phyloP scores from a whole-genome alignment of 2,797 vertebrate genomes.

The Etheostoma perlongum region DNA sequence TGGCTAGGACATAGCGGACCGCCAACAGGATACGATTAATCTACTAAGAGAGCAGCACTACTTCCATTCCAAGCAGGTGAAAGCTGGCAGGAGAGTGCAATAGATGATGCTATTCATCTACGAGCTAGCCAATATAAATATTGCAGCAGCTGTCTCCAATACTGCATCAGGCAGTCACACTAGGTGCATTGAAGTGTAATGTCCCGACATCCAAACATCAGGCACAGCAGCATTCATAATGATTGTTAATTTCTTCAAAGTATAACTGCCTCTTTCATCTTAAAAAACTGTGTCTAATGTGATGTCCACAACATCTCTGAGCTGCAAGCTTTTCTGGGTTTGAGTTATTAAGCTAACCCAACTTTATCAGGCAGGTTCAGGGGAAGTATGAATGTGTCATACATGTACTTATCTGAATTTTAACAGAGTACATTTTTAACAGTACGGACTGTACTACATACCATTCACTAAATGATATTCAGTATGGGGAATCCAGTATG shows the following conservation, averaged over 20 bases:
- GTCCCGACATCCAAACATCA: background rate
- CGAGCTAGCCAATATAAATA: background rate
- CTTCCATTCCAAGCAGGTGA: background rate
- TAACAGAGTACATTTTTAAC: background rate
- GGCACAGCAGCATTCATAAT: background rate
- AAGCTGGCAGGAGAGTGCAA: background rate
- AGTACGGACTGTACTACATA: too few relatives aligned
- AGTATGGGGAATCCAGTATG: too few relatives aligned
- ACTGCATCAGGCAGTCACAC: background rate
- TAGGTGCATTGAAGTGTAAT: background rate
- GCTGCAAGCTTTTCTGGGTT: too few relatives aligned
- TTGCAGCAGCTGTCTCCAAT: background rate
- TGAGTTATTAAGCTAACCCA: background rate
- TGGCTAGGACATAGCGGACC: background rate
- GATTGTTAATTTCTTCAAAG: background rate
- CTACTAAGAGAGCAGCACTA: background rate
- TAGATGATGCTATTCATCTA: background rate
- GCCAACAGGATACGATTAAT: conserved; percentile 8
- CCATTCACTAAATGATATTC: too few relatives aligned
- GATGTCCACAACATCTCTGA: background rate
- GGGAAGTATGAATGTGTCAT: background rate
- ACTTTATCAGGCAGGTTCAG: background rate
- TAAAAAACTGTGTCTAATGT: background rate
- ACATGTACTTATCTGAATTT: background rate
- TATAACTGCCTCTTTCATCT: too few relatives aligned